Percentiles rank a stretch among this genome's conserved stretches.
Conservation (phyloP, 2,888 invertebrate species). For the Pristionchus arcanus region DNA sequence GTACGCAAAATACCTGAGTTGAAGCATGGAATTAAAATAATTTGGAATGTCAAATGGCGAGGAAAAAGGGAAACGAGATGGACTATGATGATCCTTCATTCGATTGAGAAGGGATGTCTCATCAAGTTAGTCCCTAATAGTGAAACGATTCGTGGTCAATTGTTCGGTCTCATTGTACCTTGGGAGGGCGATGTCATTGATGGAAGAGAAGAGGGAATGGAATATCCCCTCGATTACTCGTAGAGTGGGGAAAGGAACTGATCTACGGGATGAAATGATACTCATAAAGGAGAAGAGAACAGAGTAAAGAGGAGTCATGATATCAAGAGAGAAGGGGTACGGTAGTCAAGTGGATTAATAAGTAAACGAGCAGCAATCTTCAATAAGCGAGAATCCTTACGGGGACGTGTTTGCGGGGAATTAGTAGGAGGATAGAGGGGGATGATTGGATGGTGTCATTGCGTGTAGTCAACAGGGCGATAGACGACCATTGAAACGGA, state of each 20-base stretch:
- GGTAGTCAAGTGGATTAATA: constrained; percentile 2
- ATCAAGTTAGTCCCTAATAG: background rate
- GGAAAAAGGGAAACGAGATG: background rate
- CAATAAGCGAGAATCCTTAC: background rate
- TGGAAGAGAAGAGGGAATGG: background rate
- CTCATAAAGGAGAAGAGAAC: constrained; percentile 22
- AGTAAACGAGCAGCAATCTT: background rate
- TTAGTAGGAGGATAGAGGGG: background rate
- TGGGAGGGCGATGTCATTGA: background rate
- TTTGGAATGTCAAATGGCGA: constrained; percentile 19
- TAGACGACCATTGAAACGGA: constrained; percentile 69
- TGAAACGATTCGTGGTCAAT: constrained; percentile 11
- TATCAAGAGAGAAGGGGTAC: background rate
- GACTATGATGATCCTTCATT: background rate
- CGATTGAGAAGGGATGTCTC: background rate
- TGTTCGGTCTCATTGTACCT: constrained; percentile 29
- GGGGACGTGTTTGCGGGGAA: background rate
- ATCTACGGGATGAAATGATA: constrained; percentile 11
- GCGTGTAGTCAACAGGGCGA: constrained; percentile 57
- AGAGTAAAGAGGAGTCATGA: background rate
- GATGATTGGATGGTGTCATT: background rate
- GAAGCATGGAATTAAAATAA: constrained; percentile 35
- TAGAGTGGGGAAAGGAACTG: background rate
- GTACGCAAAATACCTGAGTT: constrained; percentile 42
- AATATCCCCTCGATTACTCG: background rate